These are phyloP conservation scores for Lucilia cuprina DNA, from an alignment of 1,140 invertebrate species.

Conservation along the genomic window DNA sequence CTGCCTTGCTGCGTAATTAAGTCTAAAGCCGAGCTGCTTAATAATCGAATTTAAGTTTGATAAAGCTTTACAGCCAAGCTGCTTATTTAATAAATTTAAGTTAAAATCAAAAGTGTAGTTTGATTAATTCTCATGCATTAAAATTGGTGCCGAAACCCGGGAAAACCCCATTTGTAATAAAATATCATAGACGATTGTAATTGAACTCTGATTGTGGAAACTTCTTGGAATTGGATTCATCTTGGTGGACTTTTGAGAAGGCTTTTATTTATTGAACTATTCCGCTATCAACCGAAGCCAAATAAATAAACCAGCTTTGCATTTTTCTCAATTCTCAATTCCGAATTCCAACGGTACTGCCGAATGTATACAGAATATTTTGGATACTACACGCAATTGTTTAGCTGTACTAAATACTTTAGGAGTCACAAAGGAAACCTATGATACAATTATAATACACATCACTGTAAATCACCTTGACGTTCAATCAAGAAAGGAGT, in stretches of 20 bases:
- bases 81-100: too few species aligned
- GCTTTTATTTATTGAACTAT: background rate
- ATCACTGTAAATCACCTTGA: background rate
- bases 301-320: background rate
- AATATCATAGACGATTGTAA: background rate
- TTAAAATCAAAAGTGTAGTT: too few species aligned
- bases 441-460: background rate
- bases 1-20: too few species aligned
- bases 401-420: background rate
- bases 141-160: constrained; percentile 6
- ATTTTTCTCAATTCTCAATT: background rate
- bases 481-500: background rate
- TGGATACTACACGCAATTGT: background rate
- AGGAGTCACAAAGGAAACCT: background rate
- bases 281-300: background rate
- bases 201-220: background rate
- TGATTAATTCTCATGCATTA: too few species aligned
- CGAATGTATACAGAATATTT: background rate
- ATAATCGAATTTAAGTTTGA: too few species aligned
- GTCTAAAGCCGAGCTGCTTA: too few species aligned
- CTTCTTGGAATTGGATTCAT: too few species aligned
- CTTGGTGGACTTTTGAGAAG: background rate
- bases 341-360: background rate
- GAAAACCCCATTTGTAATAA: background rate
- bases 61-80: too few species aligned